phyloP scores from a whole-genome alignment of 2,888 invertebrate species.

The Dinocampus coccinellae region DNA sequence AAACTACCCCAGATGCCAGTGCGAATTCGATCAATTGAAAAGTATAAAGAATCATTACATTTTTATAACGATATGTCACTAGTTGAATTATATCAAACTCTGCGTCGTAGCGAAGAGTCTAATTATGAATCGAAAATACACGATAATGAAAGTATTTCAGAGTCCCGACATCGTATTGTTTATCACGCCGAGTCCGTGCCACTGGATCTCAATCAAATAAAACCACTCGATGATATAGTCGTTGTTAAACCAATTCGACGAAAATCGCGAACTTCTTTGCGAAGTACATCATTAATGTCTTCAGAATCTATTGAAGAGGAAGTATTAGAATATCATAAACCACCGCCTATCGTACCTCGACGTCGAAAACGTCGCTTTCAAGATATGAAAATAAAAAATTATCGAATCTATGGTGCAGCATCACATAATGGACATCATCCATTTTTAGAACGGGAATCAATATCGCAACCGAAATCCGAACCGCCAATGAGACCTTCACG shows the following conservation, averaged over 20 bases:
- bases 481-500: constrained; percentile 43
- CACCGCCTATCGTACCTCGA: constrained; percentile 41
- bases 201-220: constrained; percentile 42
- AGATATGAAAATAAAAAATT: neutral
- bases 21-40: constrained; percentile 56
- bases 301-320: constrained; percentile 38
- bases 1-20: constrained; percentile 58
- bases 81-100: constrained; percentile 71
- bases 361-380: constrained; percentile 45
- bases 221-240: constrained; percentile 63
- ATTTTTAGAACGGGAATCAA: neutral
- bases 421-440: constrained; percentile 41
- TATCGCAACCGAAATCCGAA: constrained; percentile 41
- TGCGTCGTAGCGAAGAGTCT: constrained; percentile 56
- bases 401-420: constrained; percentile 27
- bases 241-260: constrained; percentile 63
- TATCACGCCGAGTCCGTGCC: constrained; percentile 58
- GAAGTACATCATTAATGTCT: constrained; percentile 54
- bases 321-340: neutral
- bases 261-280: constrained; percentile 60
- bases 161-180: constrained; percentile 56
- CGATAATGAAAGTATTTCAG: constrained; percentile 44
- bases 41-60: constrained; percentile 58
- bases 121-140: constrained; percentile 39
- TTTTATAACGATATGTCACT: constrained; percentile 63